Evolutionary conservation across 2,113 vertebrate genomes (phyloP).

Genomic region (Butorides virescens): DNA sequence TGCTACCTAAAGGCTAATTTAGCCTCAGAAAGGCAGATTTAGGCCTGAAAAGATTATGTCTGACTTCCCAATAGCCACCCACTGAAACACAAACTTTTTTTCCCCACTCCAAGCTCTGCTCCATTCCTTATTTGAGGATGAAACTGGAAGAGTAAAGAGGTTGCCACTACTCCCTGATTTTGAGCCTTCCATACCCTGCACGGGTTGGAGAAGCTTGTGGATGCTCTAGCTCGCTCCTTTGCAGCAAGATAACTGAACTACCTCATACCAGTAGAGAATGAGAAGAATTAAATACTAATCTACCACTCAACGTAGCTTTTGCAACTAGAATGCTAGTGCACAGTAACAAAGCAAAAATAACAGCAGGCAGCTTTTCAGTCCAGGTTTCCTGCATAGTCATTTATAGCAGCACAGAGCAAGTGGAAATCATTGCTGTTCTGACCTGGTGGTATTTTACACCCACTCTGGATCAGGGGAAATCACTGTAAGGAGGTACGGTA

Average conservation of each 20-base stretch:
- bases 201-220: neutral
- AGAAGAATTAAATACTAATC: neutral
- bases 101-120: neutral
- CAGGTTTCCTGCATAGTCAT: neutral
- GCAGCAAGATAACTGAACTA: neutral
- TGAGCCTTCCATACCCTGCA: neutral
- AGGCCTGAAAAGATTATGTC: neutral
- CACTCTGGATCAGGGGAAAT: neutral
- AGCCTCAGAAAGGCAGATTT: neutral
- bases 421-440: neutral
- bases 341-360: conserved; percentile 17
- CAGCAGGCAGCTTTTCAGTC: conserved; percentile 2
- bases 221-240: neutral
- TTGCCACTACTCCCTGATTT: neutral
- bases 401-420: conserved; percentile 14
- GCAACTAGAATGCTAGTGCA: neutral
- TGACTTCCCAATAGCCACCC: neutral
- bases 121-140: neutral
- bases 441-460: neutral
- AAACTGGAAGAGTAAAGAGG: neutral
- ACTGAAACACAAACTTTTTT: neutral
- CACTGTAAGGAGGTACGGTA: neutral
- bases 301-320: neutral
- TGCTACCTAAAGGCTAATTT: neutral
- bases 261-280: neutral